These are phyloP conservation scores for Teinopalpus imperialis DNA, from an alignment of 2,888 invertebrate genomes.

Conservation along the genomic window DNA sequence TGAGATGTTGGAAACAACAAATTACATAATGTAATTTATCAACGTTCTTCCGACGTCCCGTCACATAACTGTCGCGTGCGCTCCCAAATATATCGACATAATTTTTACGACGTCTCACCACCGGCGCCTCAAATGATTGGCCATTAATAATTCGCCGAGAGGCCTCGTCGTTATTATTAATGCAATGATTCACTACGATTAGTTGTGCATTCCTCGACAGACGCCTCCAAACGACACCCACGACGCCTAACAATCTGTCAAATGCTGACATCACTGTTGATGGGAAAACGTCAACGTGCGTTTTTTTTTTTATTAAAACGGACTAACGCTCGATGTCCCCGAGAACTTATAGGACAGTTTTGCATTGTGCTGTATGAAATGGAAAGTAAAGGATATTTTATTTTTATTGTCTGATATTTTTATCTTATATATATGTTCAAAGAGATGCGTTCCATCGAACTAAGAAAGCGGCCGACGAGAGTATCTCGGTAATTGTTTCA, in stretches of 20 bases:
- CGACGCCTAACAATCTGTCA: conserved; percentile 14
- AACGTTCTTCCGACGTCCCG: neutral
- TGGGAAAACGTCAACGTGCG: conserved; percentile 1
- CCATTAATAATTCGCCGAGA: conserved; percentile 10
- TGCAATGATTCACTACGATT: conserved; percentile 10
- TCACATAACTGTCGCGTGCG: conserved; percentile 8
- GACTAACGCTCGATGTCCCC: too few relatives aligned
- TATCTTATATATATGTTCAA: too few relatives aligned
- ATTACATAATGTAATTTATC: too few relatives aligned
- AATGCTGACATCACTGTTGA: conserved; percentile 16
- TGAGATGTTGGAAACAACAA: too few relatives aligned
- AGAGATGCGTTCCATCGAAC: too few relatives aligned
- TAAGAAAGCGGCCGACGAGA: too few relatives aligned
- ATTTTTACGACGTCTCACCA: conserved; percentile 5
- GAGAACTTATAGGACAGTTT: too few relatives aligned
- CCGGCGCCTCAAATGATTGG: conserved; percentile 7
- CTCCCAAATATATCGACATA: neutral
- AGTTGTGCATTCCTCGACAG: conserved; percentile 15
- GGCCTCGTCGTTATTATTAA: conserved; percentile 4
- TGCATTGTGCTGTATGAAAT: too few relatives aligned
- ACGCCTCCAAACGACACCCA: conserved; percentile 16
- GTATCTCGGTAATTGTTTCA: too few relatives aligned
- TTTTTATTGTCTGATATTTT: too few relatives aligned
- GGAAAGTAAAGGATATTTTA: too few relatives aligned
- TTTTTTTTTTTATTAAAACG: neutral